Evolutionary conservation across 2,888 invertebrate species (phyloP).

Genomic region (Acanthoscelides obtectus): DNA sequence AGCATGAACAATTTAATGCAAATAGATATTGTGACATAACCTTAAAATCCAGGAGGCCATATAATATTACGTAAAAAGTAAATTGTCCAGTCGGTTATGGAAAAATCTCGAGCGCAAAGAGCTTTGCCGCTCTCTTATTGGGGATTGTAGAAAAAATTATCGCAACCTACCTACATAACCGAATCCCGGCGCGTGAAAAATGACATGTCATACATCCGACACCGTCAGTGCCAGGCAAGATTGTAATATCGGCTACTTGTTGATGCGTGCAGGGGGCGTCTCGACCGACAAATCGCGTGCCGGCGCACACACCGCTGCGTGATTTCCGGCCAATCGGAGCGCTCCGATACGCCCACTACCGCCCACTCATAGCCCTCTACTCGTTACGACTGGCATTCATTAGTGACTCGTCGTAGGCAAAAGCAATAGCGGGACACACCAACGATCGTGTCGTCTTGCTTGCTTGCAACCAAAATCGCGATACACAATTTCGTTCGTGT

Average conservation of each 20-base stretch:
- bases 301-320: slow-evolving; percentile 33
- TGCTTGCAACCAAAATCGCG: slow-evolving; percentile 4
- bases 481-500: slow-evolving; percentile 6
- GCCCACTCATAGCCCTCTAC: slow-evolving; percentile 36
- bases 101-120: no score
- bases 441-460: slow-evolving; percentile 10
- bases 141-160: no score
- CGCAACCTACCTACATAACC: no score
- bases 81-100: no score
- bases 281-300: slow-evolving; percentile 37
- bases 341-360: slow-evolving; percentile 36
- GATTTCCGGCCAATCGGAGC: slow-evolving; percentile 43
- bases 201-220: background rate
- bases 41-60: no score
- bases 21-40: no score
- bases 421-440: slow-evolving; percentile 20
- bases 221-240: background rate
- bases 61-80: no score
- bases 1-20: no score
- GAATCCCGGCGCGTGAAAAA: background rate
- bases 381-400: slow-evolving; percentile 34
- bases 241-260: slow-evolving; percentile 48
- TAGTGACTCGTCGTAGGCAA: slow-evolving; percentile 37
- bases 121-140: no score
- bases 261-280: slow-evolving; percentile 39